A percentile compares a stretch with the other conserved stretches of the same genome.
These are phyloP conservation scores for Harlomillsia oculata DNA, from an alignment of 1,140 invertebrate genomes.

Conservation along the genomic window DNA sequence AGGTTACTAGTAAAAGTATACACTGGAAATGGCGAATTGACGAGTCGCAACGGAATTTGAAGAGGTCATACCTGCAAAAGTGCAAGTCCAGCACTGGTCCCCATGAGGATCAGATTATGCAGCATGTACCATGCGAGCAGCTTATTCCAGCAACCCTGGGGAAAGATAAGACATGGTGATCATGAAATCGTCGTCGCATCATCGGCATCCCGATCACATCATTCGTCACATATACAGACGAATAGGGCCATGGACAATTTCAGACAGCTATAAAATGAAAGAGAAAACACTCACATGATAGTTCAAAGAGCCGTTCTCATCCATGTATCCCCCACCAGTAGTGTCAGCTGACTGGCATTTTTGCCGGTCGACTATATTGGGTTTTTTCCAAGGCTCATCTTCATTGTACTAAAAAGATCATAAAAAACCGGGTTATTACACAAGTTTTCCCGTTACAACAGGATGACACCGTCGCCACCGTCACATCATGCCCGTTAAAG, in stretches of 20 bases:
- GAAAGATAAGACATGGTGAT: neutral
- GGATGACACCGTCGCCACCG: no score
- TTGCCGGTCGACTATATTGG: slow-evolving; percentile 41
- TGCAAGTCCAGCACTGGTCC: slow-evolving; percentile 36
- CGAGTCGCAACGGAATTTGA: neutral
- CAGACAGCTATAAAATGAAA: no score
- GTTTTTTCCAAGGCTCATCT: slow-evolving; percentile 44
- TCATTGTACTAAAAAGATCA: slow-evolving; percentile 34
- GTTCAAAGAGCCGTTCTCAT: slow-evolving; percentile 36
- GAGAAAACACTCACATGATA: slow-evolving; percentile 13
- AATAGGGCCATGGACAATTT: no score
- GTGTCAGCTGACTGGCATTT: slow-evolving; percentile 40
- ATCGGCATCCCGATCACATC: no score
- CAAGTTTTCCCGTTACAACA: neutral
- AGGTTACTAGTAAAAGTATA: neutral
- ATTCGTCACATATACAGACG: no score
- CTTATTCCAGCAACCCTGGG: slow-evolving; percentile 36
- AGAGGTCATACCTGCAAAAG: slow-evolving; percentile 4
- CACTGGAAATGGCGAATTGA: neutral
- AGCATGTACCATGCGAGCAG: slow-evolving; percentile 35
- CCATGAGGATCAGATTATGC: slow-evolving; percentile 36
- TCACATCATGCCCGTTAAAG: no score
- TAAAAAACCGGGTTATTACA: neutral
- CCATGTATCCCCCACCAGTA: no score
- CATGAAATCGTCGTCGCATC: no score